These are phyloP conservation scores for Drosophila diplacantha DNA, from an alignment of 2,888 invertebrate species.

Conservation along the genomic window DNA sequence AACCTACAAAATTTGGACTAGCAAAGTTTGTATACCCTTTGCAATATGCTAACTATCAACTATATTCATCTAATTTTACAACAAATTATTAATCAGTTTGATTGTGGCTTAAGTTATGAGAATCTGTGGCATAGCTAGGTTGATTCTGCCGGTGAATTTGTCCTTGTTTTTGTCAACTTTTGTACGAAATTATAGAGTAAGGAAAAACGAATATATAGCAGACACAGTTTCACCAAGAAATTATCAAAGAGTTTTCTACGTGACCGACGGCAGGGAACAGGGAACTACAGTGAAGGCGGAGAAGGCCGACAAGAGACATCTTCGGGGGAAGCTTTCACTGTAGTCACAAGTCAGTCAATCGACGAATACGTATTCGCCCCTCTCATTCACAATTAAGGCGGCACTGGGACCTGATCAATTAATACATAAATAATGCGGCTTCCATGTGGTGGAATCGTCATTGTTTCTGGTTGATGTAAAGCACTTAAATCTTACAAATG, in stretches of 20 bases:
- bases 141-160: neutral
- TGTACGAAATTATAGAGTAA: neutral
- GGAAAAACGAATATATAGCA: neutral
- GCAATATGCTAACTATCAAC: neutral
- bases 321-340: slow-evolving; percentile 8
- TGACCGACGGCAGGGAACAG: slow-evolving; percentile 17
- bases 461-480: slow-evolving; percentile 27
- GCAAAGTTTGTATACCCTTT: neutral
- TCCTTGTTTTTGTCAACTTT: neutral
- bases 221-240: neutral
- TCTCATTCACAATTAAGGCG: slow-evolving; percentile 43
- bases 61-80: neutral
- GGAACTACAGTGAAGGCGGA: neutral
- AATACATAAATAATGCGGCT: slow-evolving; percentile 25
- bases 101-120: neutral
- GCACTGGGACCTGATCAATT: slow-evolving; percentile 37
- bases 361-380: neutral
- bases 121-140: neutral
- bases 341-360: slow-evolving; percentile 42
- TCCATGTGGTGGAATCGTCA: slow-evolving; percentile 15
- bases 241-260: slow-evolving; percentile 22
- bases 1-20: neutral
- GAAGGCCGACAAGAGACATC: neutral
- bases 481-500: slow-evolving; percentile 2
- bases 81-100: neutral